These are phyloP conservation scores for Hylomyscus alleni DNA, from an alignment of 2,797 vertebrate genomes.

Conservation along the genomic window DNA sequence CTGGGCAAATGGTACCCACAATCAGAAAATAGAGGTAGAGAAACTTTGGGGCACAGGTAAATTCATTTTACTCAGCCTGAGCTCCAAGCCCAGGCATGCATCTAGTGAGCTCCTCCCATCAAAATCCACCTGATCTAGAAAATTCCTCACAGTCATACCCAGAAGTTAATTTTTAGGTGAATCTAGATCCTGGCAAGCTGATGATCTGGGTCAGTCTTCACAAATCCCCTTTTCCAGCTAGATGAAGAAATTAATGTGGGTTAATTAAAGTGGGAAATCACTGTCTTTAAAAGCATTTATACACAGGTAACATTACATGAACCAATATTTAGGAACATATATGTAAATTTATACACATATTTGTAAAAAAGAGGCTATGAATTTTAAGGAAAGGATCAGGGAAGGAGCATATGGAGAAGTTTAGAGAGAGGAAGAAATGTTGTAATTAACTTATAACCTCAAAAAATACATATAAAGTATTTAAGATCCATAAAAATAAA, in stretches of 20 bases:
- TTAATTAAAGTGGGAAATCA: rapidly evolving
- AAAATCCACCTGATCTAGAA: background rate
- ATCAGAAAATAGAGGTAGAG: background rate
- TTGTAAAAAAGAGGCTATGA: background rate
- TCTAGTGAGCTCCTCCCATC: background rate
- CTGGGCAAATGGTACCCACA: too few relatives aligned
- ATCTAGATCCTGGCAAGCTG: background rate
- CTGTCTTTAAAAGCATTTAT: background rate
- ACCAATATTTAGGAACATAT: background rate
- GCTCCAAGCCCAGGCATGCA: background rate
- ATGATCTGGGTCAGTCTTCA: background rate
- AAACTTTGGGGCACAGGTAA: background rate
- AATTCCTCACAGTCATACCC: background rate
- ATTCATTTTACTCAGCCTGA: background rate
- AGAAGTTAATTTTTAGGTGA: background rate
- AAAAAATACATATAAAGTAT: background rate
- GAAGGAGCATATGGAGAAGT: background rate
- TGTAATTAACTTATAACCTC: background rate
- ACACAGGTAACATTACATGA: background rate
- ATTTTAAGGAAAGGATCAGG: too few relatives aligned
- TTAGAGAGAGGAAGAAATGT: background rate
- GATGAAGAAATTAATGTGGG: rapidly evolving
- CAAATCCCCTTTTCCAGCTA: background rate
- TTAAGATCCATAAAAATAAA: background rate
- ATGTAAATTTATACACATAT: background rate